phyloP scores from a whole-genome alignment of 2,888 invertebrate genomes.

The Hybos culiciformis region DNA sequence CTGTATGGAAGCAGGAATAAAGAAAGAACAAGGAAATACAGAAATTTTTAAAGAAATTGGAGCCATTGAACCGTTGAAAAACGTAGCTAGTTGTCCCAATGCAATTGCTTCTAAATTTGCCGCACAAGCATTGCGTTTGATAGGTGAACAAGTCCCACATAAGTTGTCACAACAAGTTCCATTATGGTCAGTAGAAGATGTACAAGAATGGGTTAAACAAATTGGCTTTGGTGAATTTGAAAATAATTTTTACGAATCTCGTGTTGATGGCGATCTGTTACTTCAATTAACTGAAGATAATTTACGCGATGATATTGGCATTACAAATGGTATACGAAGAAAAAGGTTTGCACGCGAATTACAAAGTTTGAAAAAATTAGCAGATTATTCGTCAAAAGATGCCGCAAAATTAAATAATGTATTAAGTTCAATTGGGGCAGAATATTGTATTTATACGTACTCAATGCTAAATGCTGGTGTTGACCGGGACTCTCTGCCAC shows the following conservation, averaged over 20 bases:
- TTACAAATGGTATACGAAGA: constrained; percentile 84
- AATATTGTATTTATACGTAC: constrained; percentile 93
- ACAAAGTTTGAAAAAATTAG: constrained; percentile 85
- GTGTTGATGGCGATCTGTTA: constrained; percentile 93
- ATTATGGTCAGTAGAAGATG: constrained; percentile 93
- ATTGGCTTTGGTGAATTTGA: constrained; percentile 84
- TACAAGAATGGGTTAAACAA: constrained; percentile 96
- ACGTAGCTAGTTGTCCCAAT: constrained; percentile 94
- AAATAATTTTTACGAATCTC: constrained; percentile 71
- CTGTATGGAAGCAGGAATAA: constrained; percentile 98
- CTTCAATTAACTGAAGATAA: constrained; percentile 85
- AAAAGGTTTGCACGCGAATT: constrained; percentile 87
- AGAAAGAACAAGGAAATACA: constrained; percentile 82
- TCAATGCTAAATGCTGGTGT: constrained; percentile 91
- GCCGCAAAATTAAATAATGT: constrained; percentile 79
- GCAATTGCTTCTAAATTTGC: constrained; percentile 96
- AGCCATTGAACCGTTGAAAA: constrained; percentile 88
- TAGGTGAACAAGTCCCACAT: constrained; percentile 95
- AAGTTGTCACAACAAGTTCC: constrained; percentile 97
- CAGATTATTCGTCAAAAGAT: constrained; percentile 91
- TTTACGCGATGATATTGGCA: constrained; percentile 81
- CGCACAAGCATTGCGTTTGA: constrained; percentile 76
- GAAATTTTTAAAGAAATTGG: constrained; percentile 88
- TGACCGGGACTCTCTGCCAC: constrained; percentile 74
- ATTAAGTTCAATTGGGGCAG: constrained; percentile 68